phyloP scores from a whole-genome alignment of 2,797 vertebrate species.

The Xenentodon cancila region DNA sequence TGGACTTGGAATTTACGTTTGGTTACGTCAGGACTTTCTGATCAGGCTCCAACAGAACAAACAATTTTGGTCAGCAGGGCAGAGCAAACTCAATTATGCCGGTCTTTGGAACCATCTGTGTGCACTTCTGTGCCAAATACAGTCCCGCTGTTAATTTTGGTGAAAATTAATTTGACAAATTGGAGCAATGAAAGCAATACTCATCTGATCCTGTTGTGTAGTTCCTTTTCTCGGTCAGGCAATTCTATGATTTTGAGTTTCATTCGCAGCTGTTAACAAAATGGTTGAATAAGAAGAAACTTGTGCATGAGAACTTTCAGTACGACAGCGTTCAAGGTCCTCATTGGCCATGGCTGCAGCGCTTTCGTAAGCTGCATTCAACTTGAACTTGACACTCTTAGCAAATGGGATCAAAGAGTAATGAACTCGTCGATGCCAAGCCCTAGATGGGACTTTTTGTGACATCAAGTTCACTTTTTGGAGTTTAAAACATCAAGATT shows the following conservation, averaged over 20 bases:
- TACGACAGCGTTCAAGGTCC: slow-evolving; percentile 20
- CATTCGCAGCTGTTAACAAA: slow-evolving; percentile 21
- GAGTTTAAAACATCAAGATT: slow-evolving; percentile 31
- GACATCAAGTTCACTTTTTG: slow-evolving; percentile 4
- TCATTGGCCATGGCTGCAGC: slow-evolving; percentile 11
- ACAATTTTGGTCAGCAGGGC: slow-evolving; percentile 16
- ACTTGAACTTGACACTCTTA: slow-evolving; percentile 28
- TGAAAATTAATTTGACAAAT: slow-evolving; percentile 29
- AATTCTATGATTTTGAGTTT: slow-evolving; percentile 22
- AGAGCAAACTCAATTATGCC: slow-evolving; percentile 24
- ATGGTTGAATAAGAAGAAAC: slow-evolving; percentile 28
- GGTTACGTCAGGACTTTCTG: slow-evolving; percentile 19
- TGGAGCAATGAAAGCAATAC: slow-evolving; percentile 45
- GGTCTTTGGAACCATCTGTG: slow-evolving; percentile 19
- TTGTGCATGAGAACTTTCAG: slow-evolving; percentile 37
- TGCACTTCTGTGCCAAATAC: slow-evolving; percentile 24
- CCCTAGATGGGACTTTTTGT: slow-evolving; percentile 9
- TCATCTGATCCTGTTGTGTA: slow-evolving; percentile 27
- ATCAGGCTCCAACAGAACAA: slow-evolving; percentile 15
- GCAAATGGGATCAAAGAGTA: slow-evolving; percentile 19
- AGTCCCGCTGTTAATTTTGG: slow-evolving; percentile 16
- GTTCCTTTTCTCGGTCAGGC: slow-evolving; percentile 20
- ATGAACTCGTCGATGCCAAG: slow-evolving; percentile 25
- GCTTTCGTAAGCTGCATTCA: slow-evolving; percentile 18
- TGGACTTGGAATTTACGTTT: slow-evolving; percentile 5